Percentiles rank a stretch among this genome's conserved stretches.
Conservation (phyloP, 37 sponge, comb jelly and placozoan genomes). For the Halichondria panicea region DNA sequence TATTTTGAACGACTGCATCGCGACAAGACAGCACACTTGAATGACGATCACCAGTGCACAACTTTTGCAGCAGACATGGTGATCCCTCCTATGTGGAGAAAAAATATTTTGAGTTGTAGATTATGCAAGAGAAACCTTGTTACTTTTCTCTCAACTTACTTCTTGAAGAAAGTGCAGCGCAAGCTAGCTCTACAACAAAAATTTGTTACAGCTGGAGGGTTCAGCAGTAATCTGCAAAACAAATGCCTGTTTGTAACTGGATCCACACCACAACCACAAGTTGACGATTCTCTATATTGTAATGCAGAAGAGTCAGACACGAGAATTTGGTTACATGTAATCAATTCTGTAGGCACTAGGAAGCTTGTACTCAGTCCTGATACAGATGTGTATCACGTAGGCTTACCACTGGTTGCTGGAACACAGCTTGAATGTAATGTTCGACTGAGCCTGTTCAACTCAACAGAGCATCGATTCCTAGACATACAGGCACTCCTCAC, state of each 20-base stretch:
- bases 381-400: slow-evolving; percentile 28
- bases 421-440: background rate
- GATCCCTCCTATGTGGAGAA: background rate
- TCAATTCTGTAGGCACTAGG: background rate
- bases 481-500: background rate
- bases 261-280: background rate
- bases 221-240: background rate
- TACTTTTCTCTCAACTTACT: background rate
- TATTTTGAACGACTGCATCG: slow-evolving; percentile 6
- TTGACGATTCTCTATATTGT: background rate
- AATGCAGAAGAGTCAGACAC: slow-evolving; percentile 33
- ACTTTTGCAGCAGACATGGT: background rate
- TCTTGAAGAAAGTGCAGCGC: background rate
- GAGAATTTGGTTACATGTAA: slow-evolving; percentile 18
- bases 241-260: background rate
- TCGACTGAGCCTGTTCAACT: background rate
- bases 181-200: background rate
- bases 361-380: slow-evolving; percentile 6
- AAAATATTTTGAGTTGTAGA: slow-evolving; percentile 2
- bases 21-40: background rate
- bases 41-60: background rate
- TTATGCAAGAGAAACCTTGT: slow-evolving; percentile 8
- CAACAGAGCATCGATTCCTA: background rate
- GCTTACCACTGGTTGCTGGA: background rate
- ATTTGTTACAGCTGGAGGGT: slow-evolving; percentile 9